Percentiles rank a stretch among this genome's conserved stretches.
These are phyloP conservation scores for Epizoanthus scotinus DNA, from an alignment of 92 coral and sea anemone species.

Conservation along the genomic window DNA sequence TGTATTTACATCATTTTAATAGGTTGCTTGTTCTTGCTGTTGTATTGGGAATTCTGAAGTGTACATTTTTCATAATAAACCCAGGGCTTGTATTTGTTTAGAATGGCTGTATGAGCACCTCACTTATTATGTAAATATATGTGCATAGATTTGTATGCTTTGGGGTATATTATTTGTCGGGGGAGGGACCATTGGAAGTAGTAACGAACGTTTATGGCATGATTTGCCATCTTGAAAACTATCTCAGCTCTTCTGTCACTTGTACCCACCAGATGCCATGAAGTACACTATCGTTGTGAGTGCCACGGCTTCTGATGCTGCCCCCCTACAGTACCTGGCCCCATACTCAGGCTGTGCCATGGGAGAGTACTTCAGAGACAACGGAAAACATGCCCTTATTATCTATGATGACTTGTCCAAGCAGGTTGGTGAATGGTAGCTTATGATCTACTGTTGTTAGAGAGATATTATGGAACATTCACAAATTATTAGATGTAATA, in stretches of 20 bases:
- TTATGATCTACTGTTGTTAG: neutral
- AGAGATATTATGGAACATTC: neutral
- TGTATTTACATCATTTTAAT: too few species aligned
- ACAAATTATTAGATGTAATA: too few species aligned
- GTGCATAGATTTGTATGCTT: too few species aligned
- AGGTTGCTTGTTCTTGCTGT: too few species aligned
- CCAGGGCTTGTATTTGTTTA: too few species aligned
- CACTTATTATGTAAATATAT: too few species aligned
- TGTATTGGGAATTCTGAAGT: too few species aligned
- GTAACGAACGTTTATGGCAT: too few species aligned
- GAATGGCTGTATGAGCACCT: too few species aligned
- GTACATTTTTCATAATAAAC: too few species aligned
- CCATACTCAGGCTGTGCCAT: conserved; percentile 99
- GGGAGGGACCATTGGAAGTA: too few species aligned
- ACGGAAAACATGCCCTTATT: conserved; percentile 97
- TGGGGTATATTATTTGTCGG: too few species aligned
- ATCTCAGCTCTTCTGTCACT: neutral
- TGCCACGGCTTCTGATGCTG: conserved; percentile 99
- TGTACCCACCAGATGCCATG: conserved; percentile 80
- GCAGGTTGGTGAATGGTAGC: conserved; percentile 64
- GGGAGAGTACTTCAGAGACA: conserved; percentile 99
- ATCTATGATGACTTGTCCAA: conserved; percentile 99
- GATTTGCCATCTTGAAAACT: neutral
- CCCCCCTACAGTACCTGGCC: conserved; percentile 98
- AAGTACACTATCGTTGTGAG: conserved; percentile 97